A percentile compares a stretch with the other conserved stretches of the same genome.
phyloP scores from a whole-genome alignment of 2,113 vertebrate genomes.

The Callocephalon fimbriatum region DNA sequence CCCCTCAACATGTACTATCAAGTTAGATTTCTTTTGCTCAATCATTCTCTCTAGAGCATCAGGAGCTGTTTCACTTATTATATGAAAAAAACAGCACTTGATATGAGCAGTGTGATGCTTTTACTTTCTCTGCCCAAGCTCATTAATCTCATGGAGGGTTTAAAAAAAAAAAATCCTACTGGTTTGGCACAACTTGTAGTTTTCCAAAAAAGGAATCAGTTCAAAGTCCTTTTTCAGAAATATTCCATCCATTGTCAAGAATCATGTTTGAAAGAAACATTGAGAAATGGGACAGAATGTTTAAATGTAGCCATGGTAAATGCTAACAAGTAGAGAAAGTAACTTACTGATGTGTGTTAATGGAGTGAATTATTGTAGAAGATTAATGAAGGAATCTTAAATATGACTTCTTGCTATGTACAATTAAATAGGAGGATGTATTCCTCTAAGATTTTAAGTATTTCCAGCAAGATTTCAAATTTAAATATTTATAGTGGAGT shows the following conservation, averaged over 20 bases:
- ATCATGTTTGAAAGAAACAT: not conserved
- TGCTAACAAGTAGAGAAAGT: not conserved
- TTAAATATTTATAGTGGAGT: conserved; percentile 33
- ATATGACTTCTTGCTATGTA: not conserved
- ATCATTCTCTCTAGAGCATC: conserved; percentile 77
- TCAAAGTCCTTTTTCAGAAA: not conserved
- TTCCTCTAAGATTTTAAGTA: not conserved
- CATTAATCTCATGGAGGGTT: conserved; percentile 49
- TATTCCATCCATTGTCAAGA: not conserved
- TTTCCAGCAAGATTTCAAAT: not conserved
- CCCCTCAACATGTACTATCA: conserved; percentile 86
- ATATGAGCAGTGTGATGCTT: conserved; percentile 38
- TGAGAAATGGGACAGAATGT: not conserved
- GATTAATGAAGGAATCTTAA: conserved; percentile 22
- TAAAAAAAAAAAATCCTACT: not conserved
- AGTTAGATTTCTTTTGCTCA: conserved; percentile 82
- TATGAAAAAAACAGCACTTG: conserved; percentile 32
- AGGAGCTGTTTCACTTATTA: conserved; percentile 59
- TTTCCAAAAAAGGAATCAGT: not conserved
- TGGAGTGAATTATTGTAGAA: not conserved
- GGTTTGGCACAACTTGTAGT: not conserved
- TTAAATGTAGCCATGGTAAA: not conserved
- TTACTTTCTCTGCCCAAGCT: conserved; percentile 58
- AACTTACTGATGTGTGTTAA: not conserved
- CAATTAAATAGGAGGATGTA: not conserved